A percentile compares a stretch with the other conserved stretches of the same genome.
Evolutionary conservation across 2,888 invertebrate genomes (phyloP).

Genomic region (Hydrotaea cyrtoneurina): DNA sequence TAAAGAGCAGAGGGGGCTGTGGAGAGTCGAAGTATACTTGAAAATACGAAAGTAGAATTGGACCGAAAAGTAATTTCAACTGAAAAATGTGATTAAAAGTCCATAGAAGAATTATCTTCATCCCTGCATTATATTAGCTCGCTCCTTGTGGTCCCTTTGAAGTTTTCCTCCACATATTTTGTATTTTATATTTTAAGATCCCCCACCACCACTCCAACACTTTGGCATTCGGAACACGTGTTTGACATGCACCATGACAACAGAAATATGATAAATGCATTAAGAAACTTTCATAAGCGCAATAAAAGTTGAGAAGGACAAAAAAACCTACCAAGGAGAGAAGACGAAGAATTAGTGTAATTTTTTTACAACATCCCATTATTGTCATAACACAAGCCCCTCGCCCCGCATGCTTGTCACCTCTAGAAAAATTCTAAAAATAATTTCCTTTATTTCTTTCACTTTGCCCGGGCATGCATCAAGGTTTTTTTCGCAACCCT

Average conservation of each 20-base stretch:
- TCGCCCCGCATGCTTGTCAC: background rate
- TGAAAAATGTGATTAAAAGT: too few relatives aligned
- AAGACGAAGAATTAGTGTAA: background rate
- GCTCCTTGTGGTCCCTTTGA: background rate
- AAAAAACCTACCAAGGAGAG: background rate
- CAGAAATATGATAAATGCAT: conserved; percentile 27
- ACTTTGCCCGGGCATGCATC: background rate
- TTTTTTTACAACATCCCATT: background rate
- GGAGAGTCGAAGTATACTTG: too few relatives aligned
- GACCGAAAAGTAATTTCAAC: too few relatives aligned
- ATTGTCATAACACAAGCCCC: background rate
- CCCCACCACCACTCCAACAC: background rate
- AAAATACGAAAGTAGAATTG: too few relatives aligned
- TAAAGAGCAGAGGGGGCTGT: too few relatives aligned
- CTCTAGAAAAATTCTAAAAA: background rate
- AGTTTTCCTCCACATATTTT: background rate
- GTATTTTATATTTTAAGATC: background rate
- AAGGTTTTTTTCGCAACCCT: background rate
- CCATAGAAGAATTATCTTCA: too few relatives aligned
- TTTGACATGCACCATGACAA: conserved; percentile 2
- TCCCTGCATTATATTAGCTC: too few relatives aligned
- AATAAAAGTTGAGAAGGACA: conserved; percentile 8
- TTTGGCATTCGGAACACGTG: conserved; percentile 4
- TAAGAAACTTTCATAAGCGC: background rate
- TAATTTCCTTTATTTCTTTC: background rate